These are phyloP conservation scores for Hypomecis punctinalis DNA, from an alignment of 2,888 invertebrate genomes.

Conservation along the genomic window DNA sequence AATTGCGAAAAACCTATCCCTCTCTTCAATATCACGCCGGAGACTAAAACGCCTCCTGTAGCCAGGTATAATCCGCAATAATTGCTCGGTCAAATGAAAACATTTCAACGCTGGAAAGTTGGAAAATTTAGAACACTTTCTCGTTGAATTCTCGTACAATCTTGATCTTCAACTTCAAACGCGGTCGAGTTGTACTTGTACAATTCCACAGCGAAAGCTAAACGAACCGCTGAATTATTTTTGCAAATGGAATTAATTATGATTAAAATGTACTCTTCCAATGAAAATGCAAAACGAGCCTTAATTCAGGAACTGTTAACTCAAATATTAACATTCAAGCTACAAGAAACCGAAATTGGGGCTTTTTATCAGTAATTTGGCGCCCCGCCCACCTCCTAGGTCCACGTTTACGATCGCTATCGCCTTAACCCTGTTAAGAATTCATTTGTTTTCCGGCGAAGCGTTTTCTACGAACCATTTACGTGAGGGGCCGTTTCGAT, in stretches of 20 bases:
- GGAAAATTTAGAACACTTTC: constrained; percentile 17
- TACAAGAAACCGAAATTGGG: constrained; percentile 31
- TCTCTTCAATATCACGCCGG: constrained; percentile 36
- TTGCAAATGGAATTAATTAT: constrained; percentile 37
- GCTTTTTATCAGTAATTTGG: constrained; percentile 46
- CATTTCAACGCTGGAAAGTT: constrained; percentile 36
- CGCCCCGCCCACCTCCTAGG: constrained; percentile 37
- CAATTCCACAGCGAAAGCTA: constrained; percentile 18
- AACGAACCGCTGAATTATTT: constrained; percentile 31
- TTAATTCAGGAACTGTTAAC: constrained; percentile 32
- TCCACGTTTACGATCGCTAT: constrained; percentile 46
- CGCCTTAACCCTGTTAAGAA: constrained; percentile 55
- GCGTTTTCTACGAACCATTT: constrained; percentile 59
- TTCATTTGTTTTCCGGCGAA: constrained; percentile 63
- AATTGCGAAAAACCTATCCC: constrained; percentile 51
- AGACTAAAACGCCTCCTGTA: constrained; percentile 18
- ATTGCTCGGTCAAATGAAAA: constrained; percentile 30
- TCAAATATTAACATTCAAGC: constrained; percentile 34
- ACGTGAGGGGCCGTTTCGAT: constrained; percentile 61
- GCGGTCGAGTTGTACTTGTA: constrained; percentile 3
- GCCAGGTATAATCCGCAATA: constrained; percentile 30
- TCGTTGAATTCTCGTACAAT: constrained; percentile 15
- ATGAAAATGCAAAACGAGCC: constrained; percentile 39
- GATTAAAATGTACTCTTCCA: constrained; percentile 35
- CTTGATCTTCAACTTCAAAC: constrained; percentile 12